Conservation (phyloP, 2,888 invertebrate genomes). For the Lepeophtheirus nordmannii region DNA sequence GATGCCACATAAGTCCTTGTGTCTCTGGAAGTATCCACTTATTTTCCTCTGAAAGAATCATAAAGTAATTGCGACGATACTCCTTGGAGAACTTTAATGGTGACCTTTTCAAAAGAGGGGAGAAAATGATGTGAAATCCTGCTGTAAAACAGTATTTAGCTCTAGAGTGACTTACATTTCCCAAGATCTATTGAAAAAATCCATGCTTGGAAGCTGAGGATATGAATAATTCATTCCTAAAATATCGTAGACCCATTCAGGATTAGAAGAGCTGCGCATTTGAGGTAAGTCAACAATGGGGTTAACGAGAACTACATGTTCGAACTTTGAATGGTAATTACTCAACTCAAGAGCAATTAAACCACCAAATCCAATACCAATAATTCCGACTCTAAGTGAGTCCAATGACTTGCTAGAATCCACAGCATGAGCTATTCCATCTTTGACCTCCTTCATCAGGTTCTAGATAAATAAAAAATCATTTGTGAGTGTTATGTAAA, state of each 20-base stretch:
- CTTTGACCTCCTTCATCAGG: conserved; percentile 16
- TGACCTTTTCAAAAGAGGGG: not conserved
- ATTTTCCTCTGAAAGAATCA: not conserved
- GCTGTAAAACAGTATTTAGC: not conserved
- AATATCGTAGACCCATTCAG: conserved; percentile 12
- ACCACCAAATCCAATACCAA: conserved; percentile 7
- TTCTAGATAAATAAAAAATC: not conserved
- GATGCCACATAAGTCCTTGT: conserved; percentile 3
- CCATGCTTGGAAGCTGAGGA: conserved; percentile 2
- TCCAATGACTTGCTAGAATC: not conserved
- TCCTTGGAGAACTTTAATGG: conserved; percentile 8
- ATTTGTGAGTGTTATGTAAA: not conserved
- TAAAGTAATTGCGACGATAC: not conserved
- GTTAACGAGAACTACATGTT: conserved; percentile 3
- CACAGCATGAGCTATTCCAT: conserved; percentile 4
- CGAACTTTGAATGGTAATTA: not conserved
- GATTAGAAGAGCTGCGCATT: conserved; percentile 9
- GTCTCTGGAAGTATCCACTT: conserved; percentile 9
- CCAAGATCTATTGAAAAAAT: not conserved
- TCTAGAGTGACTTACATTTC: not conserved
- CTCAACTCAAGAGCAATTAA: not conserved
- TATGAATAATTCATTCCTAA: conserved; percentile 10
- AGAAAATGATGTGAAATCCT: not conserved
- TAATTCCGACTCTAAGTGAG: not conserved
- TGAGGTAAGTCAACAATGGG: conserved; percentile 4